phyloP scores from a whole-genome alignment of 2,797 vertebrate genomes.

The Lagocephalus sceleratus region DNA sequence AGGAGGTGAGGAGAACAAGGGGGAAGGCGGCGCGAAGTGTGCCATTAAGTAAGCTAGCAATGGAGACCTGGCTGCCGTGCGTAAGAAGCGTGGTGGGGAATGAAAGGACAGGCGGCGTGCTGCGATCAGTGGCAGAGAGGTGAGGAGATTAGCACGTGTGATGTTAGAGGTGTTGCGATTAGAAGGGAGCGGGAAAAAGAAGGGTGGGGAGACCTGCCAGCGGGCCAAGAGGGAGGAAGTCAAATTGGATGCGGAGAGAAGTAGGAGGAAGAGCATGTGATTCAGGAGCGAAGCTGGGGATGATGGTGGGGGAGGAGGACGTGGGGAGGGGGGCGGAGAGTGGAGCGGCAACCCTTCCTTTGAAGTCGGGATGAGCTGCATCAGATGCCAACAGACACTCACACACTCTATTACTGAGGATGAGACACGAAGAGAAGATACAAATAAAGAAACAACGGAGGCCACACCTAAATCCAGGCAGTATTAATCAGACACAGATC shows the following conservation, averaged over 20 bases:
- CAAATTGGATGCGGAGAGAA: constrained; percentile 17
- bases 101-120: constrained; percentile 27
- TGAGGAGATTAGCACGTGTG: constrained; percentile 7
- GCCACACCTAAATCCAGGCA: constrained; percentile 38
- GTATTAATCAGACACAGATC: constrained; percentile 59
- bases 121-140: constrained; percentile 35
- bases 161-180: constrained; percentile 18
- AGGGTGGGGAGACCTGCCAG: constrained; percentile 9
- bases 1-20: constrained; percentile 24
- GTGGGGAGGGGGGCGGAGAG: constrained; percentile 26
- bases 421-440: constrained; percentile 21
- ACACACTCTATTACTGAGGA: not conserved
- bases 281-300: constrained; percentile 29
- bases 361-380: constrained; percentile 40
- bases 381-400: constrained; percentile 12
- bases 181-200: constrained; percentile 15
- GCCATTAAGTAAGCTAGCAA: constrained; percentile 23
- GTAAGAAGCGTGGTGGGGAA: constrained; percentile 8
- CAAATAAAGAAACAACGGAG: constrained; percentile 42
- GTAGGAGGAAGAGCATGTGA: not conserved
- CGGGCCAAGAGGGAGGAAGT: constrained; percentile 7
- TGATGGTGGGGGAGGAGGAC: constrained; percentile 27
- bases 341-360: constrained; percentile 33
- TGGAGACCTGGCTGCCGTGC: not conserved
- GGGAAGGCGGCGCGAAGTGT: constrained; percentile 16